A percentile compares a stretch with the other conserved stretches of the same genome.
Evolutionary conservation across 2,113 vertebrate species (phyloP).

Genomic region (Lipotes vexillifer): DNA sequence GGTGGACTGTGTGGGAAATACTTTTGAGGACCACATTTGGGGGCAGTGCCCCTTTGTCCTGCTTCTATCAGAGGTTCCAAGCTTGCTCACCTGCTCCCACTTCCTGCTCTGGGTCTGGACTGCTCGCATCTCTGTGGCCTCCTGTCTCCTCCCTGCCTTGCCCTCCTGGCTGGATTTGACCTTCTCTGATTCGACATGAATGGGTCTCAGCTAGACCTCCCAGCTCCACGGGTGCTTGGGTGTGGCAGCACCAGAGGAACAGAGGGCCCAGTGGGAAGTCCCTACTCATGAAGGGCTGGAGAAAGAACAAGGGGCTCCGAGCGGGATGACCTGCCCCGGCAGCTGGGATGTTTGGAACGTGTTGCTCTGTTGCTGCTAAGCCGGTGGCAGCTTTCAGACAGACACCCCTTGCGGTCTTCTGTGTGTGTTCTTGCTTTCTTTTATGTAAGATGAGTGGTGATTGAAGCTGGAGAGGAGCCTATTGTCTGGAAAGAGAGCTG

Average conservation of each 20-base stretch:
- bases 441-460: neutral
- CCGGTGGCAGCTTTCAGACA: accelerated
- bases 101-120: neutral
- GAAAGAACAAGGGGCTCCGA: neutral
- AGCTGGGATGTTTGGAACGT: neutral
- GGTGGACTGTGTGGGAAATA: neutral
- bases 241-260: neutral
- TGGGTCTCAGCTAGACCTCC: neutral
- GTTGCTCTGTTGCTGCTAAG: neutral
- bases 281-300: neutral
- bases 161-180: neutral
- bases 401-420: neutral
- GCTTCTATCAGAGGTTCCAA: neutral
- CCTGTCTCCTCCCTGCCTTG: neutral
- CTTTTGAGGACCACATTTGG: neutral
- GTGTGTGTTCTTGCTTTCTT: neutral
- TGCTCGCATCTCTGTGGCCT: neutral
- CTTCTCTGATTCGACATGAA: neutral
- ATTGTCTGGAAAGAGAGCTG: neutral
- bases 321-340: neutral
- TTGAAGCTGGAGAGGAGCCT: neutral
- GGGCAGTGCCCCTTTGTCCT: neutral
- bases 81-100: neutral
- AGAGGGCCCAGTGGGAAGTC: neutral
- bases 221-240: neutral